phyloP scores from a whole-genome alignment of 2,113 vertebrate species.

The Tachysurus vachellii region DNA sequence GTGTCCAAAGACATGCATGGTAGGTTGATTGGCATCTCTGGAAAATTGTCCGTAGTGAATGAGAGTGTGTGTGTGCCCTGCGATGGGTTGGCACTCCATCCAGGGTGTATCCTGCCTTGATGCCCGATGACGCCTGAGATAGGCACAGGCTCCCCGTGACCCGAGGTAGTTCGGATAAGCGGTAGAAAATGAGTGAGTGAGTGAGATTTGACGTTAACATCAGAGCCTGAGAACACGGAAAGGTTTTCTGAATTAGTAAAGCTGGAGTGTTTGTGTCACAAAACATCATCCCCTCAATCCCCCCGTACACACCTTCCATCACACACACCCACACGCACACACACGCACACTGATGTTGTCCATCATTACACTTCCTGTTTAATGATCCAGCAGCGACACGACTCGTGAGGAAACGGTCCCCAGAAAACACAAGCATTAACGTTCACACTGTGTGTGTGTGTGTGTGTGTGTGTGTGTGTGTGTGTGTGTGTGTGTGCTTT shows the following conservation, averaged over 20 bases:
- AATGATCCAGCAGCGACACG: conserved; percentile 66
- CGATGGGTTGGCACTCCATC: too few species aligned
- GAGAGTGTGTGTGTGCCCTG: too few species aligned
- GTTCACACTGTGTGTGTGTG: not conserved
- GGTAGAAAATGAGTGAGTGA: too few species aligned
- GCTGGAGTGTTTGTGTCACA: conserved; percentile 62
- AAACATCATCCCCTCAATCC: conserved; percentile 65
- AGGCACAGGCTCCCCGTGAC: too few species aligned
- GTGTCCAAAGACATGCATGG: too few species aligned
- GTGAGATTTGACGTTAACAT: not conserved
- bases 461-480: not conserved
- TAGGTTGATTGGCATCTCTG: too few species aligned
- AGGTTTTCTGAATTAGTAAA: conserved; percentile 72
- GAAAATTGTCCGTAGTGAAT: too few species aligned
- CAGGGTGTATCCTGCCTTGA: too few species aligned
- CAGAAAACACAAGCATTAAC: not conserved
- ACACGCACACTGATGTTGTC: conserved; percentile 75
- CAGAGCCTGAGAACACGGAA: not conserved
- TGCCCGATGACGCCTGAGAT: too few species aligned
- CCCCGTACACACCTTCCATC: too few species aligned
- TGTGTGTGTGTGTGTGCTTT: not conserved
- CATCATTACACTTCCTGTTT: conserved; percentile 75
- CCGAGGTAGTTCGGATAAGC: too few species aligned
- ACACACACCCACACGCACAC: not conserved
- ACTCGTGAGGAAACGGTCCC: conserved; percentile 41